A percentile compares a stretch with the other conserved stretches of the same genome.
Conservation (phyloP, 2,888 invertebrate genomes). For the Arge pagana region DNA sequence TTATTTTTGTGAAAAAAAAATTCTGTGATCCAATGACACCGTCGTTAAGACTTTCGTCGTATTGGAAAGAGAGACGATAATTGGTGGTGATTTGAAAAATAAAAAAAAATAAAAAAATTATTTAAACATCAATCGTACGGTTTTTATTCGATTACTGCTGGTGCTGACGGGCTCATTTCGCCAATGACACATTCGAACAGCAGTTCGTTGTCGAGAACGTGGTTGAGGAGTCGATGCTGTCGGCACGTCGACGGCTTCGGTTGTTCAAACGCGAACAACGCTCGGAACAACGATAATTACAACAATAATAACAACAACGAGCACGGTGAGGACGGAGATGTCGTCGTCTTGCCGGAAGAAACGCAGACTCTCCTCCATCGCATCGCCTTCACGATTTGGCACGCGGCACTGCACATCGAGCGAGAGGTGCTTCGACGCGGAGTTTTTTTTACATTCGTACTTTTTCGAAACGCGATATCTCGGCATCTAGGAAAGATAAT, state of each 20-base stretch:
- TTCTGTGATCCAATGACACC: too few relatives aligned
- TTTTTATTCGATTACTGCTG: too few relatives aligned
- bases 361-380: slow-evolving; percentile 70
- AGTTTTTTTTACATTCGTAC: not conserved
- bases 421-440: slow-evolving; percentile 51
- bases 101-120: not conserved
- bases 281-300: slow-evolving; percentile 43
- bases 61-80: not conserved
- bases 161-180: too few relatives aligned
- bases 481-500: too few relatives aligned
- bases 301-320: slow-evolving; percentile 28
- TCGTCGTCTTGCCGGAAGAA: slow-evolving; percentile 56
- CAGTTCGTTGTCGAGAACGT: slow-evolving; percentile 44
- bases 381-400: slow-evolving; percentile 76
- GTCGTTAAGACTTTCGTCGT: too few relatives aligned
- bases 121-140: too few relatives aligned
- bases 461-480: too few relatives aligned
- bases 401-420: slow-evolving; percentile 74
- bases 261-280: slow-evolving; percentile 31
- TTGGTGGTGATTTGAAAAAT: not conserved
- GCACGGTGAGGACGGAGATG: slow-evolving; percentile 45
- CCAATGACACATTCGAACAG: slow-evolving; percentile 47
- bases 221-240: slow-evolving; percentile 48
- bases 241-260: slow-evolving; percentile 39
- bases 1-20: too few relatives aligned